A percentile compares a stretch with the other conserved stretches of the same genome.
These are phyloP conservation scores for Caenorhabditis remanei DNA, from an alignment of 1,140 invertebrate genomes.

Conservation along the genomic window DNA sequence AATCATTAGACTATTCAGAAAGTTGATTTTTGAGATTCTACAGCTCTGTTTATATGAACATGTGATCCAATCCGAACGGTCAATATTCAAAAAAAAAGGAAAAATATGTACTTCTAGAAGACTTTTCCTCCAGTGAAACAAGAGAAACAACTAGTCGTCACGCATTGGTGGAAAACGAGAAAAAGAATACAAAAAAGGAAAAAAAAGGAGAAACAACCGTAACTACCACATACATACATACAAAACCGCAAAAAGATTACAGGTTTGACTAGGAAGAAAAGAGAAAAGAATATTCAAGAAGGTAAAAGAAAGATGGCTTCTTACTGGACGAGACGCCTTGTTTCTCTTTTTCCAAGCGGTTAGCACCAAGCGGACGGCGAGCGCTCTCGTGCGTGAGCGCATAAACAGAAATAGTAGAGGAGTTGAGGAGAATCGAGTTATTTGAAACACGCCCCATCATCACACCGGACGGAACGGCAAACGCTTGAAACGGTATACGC, in stretches of 20 bases:
- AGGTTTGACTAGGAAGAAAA: background rate
- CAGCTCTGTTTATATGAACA: too few species aligned
- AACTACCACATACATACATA: constrained; percentile 1
- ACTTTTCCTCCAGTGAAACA: background rate
- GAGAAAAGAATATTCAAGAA: constrained; percentile 36
- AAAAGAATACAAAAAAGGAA: constrained; percentile 20
- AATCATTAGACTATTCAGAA: too few species aligned
- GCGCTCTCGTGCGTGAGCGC: constrained; percentile 12
- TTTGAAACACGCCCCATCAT: too few species aligned
- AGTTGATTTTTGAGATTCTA: too few species aligned
- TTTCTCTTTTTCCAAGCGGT: constrained; percentile 32
- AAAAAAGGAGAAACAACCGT: constrained; percentile 22
- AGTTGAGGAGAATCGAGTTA: constrained; percentile 1
- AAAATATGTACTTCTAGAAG: too few species aligned
- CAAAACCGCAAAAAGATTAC: constrained; percentile 40
- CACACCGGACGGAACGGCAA: constrained; percentile 31
- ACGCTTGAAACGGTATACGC: constrained; percentile 52
- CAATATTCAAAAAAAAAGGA: too few species aligned
- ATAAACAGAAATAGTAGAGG: background rate
- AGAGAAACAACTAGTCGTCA: background rate
- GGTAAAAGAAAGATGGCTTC: background rate
- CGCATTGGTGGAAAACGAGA: background rate
- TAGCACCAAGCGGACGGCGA: background rate
- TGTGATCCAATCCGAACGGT: too few species aligned
- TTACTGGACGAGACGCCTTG: constrained; percentile 1